These are phyloP conservation scores for Xenopus tropicalis DNA, from an alignment of 2,113 vertebrate species.

Conservation along the genomic window UCB_Xtro_10.0 CM004447.2:40131501-40132000, in stretches of 20 bases:
- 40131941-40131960: slow-evolving; percentile 3
- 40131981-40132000: slow-evolving; percentile 18
- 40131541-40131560: no score
- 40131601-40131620: no score
- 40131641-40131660: no score
- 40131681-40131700: no score
- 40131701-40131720: no score
- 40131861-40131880: slow-evolving; percentile 21
- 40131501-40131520: no score
- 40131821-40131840: slow-evolving; percentile 1
- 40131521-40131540: no score
- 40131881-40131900: slow-evolving; percentile 18
- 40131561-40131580: no score
- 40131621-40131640: no score
- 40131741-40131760: slow-evolving; percentile 12
- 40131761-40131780: slow-evolving; percentile 18
- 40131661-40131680: no score
- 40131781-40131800: not conserved
- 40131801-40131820: slow-evolving; percentile 20
- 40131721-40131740: not conserved
- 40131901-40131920: not conserved
- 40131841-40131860: not conserved
- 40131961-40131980: slow-evolving; percentile 19
- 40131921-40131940: slow-evolving; percentile 9
- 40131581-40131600: no score